Percentiles rank a stretch among this genome's conserved stretches.
Evolutionary conservation across 2,797 vertebrate genomes (phyloP).

Genomic region (Melanogrammus aeglefinus): DNA sequence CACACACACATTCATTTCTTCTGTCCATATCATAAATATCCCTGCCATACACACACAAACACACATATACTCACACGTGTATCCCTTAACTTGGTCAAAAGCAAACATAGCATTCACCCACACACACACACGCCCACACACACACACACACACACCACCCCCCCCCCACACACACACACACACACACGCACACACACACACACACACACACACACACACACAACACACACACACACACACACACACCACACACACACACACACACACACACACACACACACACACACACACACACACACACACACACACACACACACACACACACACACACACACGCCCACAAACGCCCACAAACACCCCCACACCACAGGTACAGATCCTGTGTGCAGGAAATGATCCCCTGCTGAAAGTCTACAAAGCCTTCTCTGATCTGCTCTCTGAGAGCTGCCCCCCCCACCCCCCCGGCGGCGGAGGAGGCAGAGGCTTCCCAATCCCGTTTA

Average conservation of each 20-base stretch:
- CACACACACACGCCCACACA: neutral
- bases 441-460: constrained; percentile 18
- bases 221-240: neutral
- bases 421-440: constrained; percentile 25
- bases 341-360: neutral
- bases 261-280: neutral
- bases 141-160: neutral
- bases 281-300: neutral
- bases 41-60: neutral
- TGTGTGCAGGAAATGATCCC: constrained; percentile 8
- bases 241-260: neutral
- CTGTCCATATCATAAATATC: neutral
- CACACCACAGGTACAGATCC: neutral
- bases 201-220: constrained; percentile 1
- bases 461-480: neutral
- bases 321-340: neutral
- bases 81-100: neutral
- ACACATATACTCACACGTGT: neutral
- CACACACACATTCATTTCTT: neutral
- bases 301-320: neutral
- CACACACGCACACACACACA: neutral
- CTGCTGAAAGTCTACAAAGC: constrained; percentile 36
- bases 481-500: neutral
- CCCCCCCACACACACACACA: neutral
- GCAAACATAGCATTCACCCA: neutral